Evolutionary conservation across 2,888 invertebrate species (phyloP).

Genomic region (Pristionchus fissidentatus): DNA sequence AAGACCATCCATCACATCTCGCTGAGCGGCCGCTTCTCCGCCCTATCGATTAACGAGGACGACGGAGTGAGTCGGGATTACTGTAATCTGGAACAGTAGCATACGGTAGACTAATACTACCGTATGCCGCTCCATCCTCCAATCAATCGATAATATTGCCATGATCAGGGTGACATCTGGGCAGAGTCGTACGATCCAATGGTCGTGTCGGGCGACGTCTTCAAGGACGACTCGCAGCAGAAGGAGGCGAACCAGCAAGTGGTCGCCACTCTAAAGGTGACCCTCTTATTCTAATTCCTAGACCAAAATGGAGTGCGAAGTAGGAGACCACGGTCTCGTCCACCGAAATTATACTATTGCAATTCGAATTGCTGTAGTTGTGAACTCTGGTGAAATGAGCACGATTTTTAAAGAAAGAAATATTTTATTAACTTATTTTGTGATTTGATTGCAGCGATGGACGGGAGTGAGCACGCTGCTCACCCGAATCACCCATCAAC

Average conservation of each 20-base stretch:
- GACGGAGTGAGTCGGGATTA: background rate
- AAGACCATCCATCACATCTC: conserved; percentile 61
- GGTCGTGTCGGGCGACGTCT: conserved; percentile 14
- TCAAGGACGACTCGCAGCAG: conserved; percentile 8
- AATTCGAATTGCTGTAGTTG: no score
- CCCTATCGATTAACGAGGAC: conserved; percentile 47
- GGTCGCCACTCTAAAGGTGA: conserved; percentile 32
- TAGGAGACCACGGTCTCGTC: no score
- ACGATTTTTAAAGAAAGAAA: background rate
- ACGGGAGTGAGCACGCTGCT: conserved; percentile 33
- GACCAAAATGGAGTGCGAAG: background rate
- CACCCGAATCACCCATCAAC: background rate
- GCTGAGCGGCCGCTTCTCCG: conserved; percentile 59
- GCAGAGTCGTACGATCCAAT: conserved; percentile 33
- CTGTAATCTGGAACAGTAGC: background rate
- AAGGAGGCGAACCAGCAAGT: background rate
- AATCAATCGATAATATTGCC: background rate
- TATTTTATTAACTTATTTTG: background rate
- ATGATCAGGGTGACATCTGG: conserved; percentile 27
- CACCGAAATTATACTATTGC: no score
- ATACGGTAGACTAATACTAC: background rate
- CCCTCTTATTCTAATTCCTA: background rate
- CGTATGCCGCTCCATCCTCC: background rate
- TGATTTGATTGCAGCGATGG: conserved; percentile 4
- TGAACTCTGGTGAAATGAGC: no score